phyloP scores from a whole-genome alignment of 2,888 invertebrate genomes.

The Mythimna ferrago region DNA sequence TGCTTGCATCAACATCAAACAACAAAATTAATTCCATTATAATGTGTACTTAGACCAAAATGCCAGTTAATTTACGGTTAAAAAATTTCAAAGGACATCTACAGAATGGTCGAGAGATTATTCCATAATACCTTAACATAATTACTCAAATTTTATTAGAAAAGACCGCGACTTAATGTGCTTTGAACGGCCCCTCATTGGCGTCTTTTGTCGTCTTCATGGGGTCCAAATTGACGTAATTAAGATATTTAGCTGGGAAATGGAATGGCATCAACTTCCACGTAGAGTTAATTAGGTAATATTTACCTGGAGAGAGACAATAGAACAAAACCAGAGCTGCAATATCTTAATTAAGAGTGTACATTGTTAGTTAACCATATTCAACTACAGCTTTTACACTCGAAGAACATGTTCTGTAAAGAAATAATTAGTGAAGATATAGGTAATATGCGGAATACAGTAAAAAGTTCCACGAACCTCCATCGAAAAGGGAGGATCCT shows the following conservation, averaged over 20 bases:
- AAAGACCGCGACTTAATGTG: slow-evolving; percentile 54
- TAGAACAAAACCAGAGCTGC: neutral
- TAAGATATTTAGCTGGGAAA: slow-evolving; percentile 63
- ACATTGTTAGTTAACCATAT: neutral
- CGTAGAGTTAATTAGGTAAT: slow-evolving; percentile 50
- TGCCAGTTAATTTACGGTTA: slow-evolving; percentile 31
- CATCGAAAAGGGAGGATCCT: too few relatives aligned
- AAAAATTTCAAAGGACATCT: slow-evolving; percentile 48
- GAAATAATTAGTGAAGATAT: neutral
- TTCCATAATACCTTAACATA: slow-evolving; percentile 56
- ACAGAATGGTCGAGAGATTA: slow-evolving; percentile 60
- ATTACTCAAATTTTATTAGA: slow-evolving; percentile 67
- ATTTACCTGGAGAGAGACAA: slow-evolving; percentile 39
- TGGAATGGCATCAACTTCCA: slow-evolving; percentile 56
- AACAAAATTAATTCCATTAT: slow-evolving; percentile 1
- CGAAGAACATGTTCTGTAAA: neutral
- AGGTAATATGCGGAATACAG: too few relatives aligned
- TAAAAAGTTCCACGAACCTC: too few relatives aligned
- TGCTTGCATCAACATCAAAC: slow-evolving; percentile 8
- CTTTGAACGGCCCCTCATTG: slow-evolving; percentile 63
- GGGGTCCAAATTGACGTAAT: slow-evolving; percentile 65
- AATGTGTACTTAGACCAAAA: slow-evolving; percentile 24
- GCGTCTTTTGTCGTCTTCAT: slow-evolving; percentile 62
- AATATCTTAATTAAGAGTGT: neutral
- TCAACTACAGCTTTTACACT: too few relatives aligned